Base-by-base conservation (phyloP, 2,888 invertebrate species). In the Oscheius sp. region DNA sequence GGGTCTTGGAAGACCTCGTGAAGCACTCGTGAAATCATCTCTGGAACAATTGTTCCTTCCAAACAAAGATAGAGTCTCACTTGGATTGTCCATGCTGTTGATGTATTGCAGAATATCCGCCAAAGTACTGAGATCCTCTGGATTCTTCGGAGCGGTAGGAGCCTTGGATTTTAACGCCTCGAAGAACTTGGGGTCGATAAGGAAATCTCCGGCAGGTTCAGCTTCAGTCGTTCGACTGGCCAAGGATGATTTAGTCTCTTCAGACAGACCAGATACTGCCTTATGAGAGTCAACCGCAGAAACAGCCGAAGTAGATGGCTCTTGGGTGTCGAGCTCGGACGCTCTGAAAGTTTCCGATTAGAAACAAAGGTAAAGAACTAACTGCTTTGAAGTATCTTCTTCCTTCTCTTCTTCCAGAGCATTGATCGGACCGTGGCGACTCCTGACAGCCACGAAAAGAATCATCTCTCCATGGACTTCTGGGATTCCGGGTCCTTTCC, bases 401-500 rank as follows among this genome's bases (percentile, higher is more conserved):
- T 42, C 42, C 42, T 42, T 42, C 42, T 42, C 42, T 7, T 42
- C 42, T 5, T 3, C 4, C 42, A 42, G 21, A 21, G 21, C 42
- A 42, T 7, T 7, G 42, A 42, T 42, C 42, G 42, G 4, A 42
- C 42, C 42, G 7, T 42, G 42, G 0, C 42, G 42, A 42, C 42
- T 42, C 13, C 72, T 10, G 5, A 72, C 62, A 33, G 65, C 55
- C 32, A 73, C 42, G 48, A 68, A 66, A 32, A 78, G 48, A 13
- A 78, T 73, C 73, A 78, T 70, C 32, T 78, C 75, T 4, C 63
- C 33, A 37, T 75, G 73, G 21, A 11, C 35, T 4, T 21, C 37
- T 4, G 78, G 74, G n/a, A 83, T 57, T 3, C 83, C 83, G 2
- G 82, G 82, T 0, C 83, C 83, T 10, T 79, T 66, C 42, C 73